Conservation (phyloP, 1,140 invertebrate genomes). For the Mizuhopecten yessoensis region DNA sequence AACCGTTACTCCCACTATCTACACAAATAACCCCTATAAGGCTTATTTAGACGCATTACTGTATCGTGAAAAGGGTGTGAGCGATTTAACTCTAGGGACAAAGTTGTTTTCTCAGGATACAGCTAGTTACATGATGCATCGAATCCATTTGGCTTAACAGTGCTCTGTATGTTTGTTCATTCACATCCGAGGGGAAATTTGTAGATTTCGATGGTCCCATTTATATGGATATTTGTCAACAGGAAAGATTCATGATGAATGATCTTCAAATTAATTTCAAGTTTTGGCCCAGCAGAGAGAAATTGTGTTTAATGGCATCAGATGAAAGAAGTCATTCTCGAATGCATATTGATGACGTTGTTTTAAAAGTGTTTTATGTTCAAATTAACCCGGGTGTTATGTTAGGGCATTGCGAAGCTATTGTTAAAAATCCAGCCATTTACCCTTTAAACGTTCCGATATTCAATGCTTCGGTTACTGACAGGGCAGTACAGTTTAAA, state of each 20-base stretch:
- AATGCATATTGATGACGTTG: slow-evolving; percentile 43
- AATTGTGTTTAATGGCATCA: slow-evolving; percentile 37
- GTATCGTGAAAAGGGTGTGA: neutral
- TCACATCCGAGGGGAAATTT: slow-evolving; percentile 13
- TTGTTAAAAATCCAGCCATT: slow-evolving; percentile 31
- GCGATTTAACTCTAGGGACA: neutral
- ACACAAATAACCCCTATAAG: slow-evolving; percentile 39
- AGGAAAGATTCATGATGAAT: too few species aligned
- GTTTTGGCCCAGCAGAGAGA: too few species aligned
- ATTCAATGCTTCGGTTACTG: too few species aligned
- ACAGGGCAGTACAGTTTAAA: too few species aligned
- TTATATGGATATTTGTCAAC: too few species aligned
- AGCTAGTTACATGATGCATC: neutral
- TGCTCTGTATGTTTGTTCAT: neutral
- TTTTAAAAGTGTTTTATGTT: slow-evolving; percentile 36
- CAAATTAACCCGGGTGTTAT: slow-evolving; percentile 48
- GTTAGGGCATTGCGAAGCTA: slow-evolving; percentile 47
- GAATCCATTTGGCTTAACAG: neutral
- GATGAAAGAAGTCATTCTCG: neutral
- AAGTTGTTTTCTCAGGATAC: slow-evolving; percentile 31
- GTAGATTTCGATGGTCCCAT: slow-evolving; percentile 39
- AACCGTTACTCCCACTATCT: slow-evolving; percentile 40
- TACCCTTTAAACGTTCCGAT: slow-evolving; percentile 47
- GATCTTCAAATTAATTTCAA: too few species aligned
- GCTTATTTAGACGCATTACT: slow-evolving; percentile 41